Evolutionary conservation across 2,797 vertebrate species (phyloP).

Genomic region (Danionella dracula): DNA sequence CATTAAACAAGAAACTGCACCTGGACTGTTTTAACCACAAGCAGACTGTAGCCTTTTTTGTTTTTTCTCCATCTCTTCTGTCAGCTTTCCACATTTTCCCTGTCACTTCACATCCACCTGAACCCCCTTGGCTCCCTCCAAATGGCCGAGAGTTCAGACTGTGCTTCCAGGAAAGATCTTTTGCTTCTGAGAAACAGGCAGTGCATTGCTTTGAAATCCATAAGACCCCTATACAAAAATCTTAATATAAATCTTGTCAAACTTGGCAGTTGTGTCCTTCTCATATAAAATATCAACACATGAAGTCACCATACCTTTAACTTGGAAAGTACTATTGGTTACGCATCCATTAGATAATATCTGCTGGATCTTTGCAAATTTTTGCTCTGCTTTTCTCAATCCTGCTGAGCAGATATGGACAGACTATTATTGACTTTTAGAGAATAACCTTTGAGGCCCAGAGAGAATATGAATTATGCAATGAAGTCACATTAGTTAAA

Average conservation of each 20-base stretch:
- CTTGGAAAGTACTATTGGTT: background rate
- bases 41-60: constrained; percentile 29
- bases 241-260: background rate
- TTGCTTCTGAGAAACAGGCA: background rate
- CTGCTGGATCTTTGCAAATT: background rate
- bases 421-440: constrained; percentile 42
- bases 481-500: constrained; percentile 47
- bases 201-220: background rate
- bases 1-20: background rate
- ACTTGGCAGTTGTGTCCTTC: too few relatives aligned
- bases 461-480: constrained; percentile 49
- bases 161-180: constrained; percentile 26
- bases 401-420: constrained; percentile 10
- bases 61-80: constrained; percentile 14
- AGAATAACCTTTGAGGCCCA: constrained; percentile 45
- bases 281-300: too few relatives aligned
- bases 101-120: constrained; percentile 49
- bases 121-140: constrained; percentile 34
- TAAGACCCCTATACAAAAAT: background rate
- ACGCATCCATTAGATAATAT: too few relatives aligned
- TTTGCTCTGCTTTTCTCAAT: background rate
- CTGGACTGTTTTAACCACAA: constrained; percentile 29
- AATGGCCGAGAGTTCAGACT: constrained; percentile 24
- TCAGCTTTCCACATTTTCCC: constrained; percentile 38
- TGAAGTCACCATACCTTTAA: background rate